Conservation (phyloP, 2,888 invertebrate species). For the Aspidiotus destructor region DNA sequence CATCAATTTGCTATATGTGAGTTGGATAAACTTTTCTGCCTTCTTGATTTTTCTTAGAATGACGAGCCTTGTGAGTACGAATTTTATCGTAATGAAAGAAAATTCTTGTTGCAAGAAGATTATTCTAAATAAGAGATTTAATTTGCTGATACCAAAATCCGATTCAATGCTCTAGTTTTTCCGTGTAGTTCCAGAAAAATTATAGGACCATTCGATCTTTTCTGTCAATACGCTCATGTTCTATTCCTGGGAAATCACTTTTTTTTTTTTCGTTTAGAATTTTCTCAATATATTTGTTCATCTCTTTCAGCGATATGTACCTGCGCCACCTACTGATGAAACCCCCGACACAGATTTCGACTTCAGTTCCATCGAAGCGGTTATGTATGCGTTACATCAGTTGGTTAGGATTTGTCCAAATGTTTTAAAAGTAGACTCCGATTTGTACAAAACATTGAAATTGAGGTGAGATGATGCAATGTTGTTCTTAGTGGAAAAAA, state of each 20-base stretch:
- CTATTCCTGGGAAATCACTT: not conserved
- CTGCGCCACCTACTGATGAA: slow-evolving; percentile 67
- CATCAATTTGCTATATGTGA: slow-evolving; percentile 68
- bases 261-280: not conserved
- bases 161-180: too few relatives aligned
- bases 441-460: slow-evolving; percentile 76
- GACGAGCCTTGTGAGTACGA: not conserved
- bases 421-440: slow-evolving; percentile 60
- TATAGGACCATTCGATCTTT: too few relatives aligned
- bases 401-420: slow-evolving; percentile 70
- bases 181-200: too few relatives aligned
- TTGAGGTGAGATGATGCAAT: slow-evolving; percentile 42
- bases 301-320: slow-evolving; percentile 66
- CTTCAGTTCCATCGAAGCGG: slow-evolving; percentile 87
- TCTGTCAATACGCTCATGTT: too few relatives aligned
- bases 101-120: not conserved
- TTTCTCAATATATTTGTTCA: slow-evolving; percentile 24
- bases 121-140: not conserved
- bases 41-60: not conserved
- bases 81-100: not conserved
- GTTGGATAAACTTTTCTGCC: slow-evolving; percentile 37
- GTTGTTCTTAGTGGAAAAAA: too few relatives aligned
- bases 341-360: slow-evolving; percentile 55
- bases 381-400: slow-evolving; percentile 64
- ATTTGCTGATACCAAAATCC: too few relatives aligned